Evolutionary conservation across 2,888 invertebrate genomes (phyloP), one percentile per base, ranked within the genome.

Genomic region (Augochlorella aurata): DNA sequence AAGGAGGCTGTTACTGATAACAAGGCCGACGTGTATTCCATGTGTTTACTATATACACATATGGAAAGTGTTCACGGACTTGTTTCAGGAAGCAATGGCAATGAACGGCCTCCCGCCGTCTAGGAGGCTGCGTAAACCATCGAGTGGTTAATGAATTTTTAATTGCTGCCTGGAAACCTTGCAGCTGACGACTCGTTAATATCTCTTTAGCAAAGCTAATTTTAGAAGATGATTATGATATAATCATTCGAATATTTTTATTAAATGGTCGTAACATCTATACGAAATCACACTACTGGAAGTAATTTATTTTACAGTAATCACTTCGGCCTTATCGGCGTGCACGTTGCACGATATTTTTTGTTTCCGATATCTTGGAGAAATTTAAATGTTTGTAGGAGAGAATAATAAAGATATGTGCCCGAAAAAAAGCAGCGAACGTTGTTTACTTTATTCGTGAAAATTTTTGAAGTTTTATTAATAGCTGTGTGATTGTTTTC

Each of bases 11-110:
- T 94, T 86, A 97, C 95, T 58, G 94, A 94, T 79, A 97, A 95
- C 92, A 95, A 95, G 91, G 98, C 97, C 3, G 95, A 96, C 21
- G 96, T 96, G 91, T 96, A 97, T 63, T 45, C 69, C 44, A 38
- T 52, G 54, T 45, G 18, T 77, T 79, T 86, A 69, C 73, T 49
- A 76, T 77, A 85, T 49, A 81, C 38, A 38, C 38, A 38, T 44
- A 44, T 18, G 38, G 44, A 65, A 65, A 65, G 44, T 12, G 44
- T 44, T 5, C 12, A 63, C 38, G 65, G 44, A 65, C 29, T 61
- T 61, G 29, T 65, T 63, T 65, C 44, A 65, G 65, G 65, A 65
- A 65, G n/a, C 44, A 18, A 9, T 44, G 63, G 38, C 38, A 18
- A 63, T 10, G 38, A 63, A 38, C 38, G 63, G 4, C 38, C 63